Base-by-base conservation (phyloP, 2,888 invertebrate genomes). In the Trichacis sp. region DNA sequence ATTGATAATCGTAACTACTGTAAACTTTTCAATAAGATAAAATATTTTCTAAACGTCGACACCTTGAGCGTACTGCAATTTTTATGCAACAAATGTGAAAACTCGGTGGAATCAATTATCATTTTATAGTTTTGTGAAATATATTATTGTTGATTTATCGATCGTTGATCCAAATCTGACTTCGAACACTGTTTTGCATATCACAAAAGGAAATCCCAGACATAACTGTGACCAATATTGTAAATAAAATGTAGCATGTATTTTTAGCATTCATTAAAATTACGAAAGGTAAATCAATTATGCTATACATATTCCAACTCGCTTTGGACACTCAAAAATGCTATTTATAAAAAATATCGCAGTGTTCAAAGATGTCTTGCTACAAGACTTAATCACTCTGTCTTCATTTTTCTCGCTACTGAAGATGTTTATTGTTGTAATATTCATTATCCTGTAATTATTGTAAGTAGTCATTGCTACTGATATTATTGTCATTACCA, bases 381-480 rank as follows among this genome's bases (percentile, higher is more conserved):
- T 56, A 71, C 58, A 47, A 69, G 71, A 70, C 70, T 67, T 63
- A 72, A 74, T 66, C 68, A 70, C 71, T 70, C 71, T 71, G 70
- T 69, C 70, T 29, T 63, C 62, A 55, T 72, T 74, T 71, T 76
- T 78, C 77, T 75, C 77, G 75, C 76, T 79, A 77, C 71, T 70
- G 55, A 77, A 64, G 80, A 70, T 80, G 81, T 78, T 79, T 77
- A 84, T 83, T 81, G 83, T 83, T 84, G 82, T 77, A 79, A 70
- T 68, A 81, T 82, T 79, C 74, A 80, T 77, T 79, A 80, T 79
- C 72, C 73, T 77, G 82, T 83, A 83, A 83, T 82, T 83, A 83
- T 79, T 82, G 83, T 83, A 83, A 83, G 82, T 82, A 83, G 80
- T 78, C 77, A 74, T 78, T 77, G 79, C 80, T 82, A 79, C 77